phyloP scores from a whole-genome alignment of 1,140 invertebrate species.

The Heliconius himera region DNA sequence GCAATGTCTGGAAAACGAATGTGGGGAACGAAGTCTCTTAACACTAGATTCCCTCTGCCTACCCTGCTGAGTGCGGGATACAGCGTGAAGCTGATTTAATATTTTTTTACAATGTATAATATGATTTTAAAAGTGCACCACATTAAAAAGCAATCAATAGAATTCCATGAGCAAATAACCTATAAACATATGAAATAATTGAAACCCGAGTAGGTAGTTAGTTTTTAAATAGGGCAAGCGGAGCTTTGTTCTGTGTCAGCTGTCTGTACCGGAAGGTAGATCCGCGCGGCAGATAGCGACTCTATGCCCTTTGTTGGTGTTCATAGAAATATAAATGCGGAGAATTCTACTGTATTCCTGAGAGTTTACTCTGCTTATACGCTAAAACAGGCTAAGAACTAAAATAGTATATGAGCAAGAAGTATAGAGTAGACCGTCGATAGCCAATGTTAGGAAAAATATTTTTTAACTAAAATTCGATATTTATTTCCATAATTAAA shows the following conservation, averaged over 20 bases:
- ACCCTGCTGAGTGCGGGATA: no score
- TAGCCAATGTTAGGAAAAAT: no score
- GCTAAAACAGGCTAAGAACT: background rate
- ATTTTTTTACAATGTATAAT: no score
- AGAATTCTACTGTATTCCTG: background rate
- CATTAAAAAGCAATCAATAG: background rate
- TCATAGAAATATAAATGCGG: background rate
- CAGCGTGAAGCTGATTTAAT: no score
- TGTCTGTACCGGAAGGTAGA: constrained; percentile 10
- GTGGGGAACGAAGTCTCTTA: no score
- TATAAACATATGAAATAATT: background rate
- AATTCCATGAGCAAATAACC: background rate
- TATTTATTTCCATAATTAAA: no score
- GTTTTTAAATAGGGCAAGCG: background rate
- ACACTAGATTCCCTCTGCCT: no score
- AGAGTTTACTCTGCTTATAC: background rate
- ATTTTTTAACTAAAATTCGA: no score
- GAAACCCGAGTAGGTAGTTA: background rate
- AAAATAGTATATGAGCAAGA: no score
- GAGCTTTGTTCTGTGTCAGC: background rate
- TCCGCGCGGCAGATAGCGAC: constrained; percentile 2
- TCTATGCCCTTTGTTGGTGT: background rate
- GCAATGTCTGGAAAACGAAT: no score
- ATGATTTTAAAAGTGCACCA: background rate
- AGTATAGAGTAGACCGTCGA: background rate